These are phyloP conservation scores for Patella depressa DNA, from an alignment of 2,888 invertebrate genomes.

Conservation along the genomic window DNA sequence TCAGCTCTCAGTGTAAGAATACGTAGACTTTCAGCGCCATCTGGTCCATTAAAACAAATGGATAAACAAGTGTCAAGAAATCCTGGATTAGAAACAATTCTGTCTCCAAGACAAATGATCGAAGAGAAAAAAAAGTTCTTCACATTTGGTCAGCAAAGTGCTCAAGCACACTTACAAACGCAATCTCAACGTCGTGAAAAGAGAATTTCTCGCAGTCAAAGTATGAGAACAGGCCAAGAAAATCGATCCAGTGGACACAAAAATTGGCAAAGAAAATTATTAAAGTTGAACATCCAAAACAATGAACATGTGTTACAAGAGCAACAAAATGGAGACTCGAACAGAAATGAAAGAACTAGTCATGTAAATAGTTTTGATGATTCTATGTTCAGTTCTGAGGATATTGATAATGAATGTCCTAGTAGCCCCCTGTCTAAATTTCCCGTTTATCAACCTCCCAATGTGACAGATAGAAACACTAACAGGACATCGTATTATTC, in stretches of 20 bases:
- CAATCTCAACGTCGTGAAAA: slow-evolving; percentile 17
- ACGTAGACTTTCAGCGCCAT: slow-evolving; percentile 55
- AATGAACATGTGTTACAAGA: slow-evolving; percentile 10
- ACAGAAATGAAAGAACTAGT: not conserved
- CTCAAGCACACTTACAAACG: slow-evolving; percentile 15
- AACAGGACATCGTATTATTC: slow-evolving; percentile 47
- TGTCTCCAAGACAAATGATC: slow-evolving; percentile 39
- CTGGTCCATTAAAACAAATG: slow-evolving; percentile 1
- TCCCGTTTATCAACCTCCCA: slow-evolving; percentile 50
- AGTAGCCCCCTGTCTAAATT: slow-evolving; percentile 54
- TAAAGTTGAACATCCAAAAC: slow-evolving; percentile 15
- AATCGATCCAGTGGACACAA: slow-evolving; percentile 14
- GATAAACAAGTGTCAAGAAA: slow-evolving; percentile 29
- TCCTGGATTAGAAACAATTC: slow-evolving; percentile 44
- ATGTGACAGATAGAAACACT: slow-evolving; percentile 29
- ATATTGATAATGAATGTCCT: slow-evolving; percentile 20
- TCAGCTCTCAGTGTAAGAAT: slow-evolving; percentile 42
- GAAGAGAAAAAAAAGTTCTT: slow-evolving; percentile 11
- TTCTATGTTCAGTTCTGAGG: slow-evolving; percentile 22
- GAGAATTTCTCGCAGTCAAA: slow-evolving; percentile 31
- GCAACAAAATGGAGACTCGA: slow-evolving; percentile 1
- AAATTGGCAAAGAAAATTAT: slow-evolving; percentile 13
- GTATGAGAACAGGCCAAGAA: slow-evolving; percentile 33
- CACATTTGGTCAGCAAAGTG: slow-evolving; percentile 9
- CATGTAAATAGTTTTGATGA: slow-evolving; percentile 19